These are phyloP conservation scores for Leiothrix lutea DNA, from an alignment of 2,113 vertebrate genomes.

Conservation along the genomic window DNA sequence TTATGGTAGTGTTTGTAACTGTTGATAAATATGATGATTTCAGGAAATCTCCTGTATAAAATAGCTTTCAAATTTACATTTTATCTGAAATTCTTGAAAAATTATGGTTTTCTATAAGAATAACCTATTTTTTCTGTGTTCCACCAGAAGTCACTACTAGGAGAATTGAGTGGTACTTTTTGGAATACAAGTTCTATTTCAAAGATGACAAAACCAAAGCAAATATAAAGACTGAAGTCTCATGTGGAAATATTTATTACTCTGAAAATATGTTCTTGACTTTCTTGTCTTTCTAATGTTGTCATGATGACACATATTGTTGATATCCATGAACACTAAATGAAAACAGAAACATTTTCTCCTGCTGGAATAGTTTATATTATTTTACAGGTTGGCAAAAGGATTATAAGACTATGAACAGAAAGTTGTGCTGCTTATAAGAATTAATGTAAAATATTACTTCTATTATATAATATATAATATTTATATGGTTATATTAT, in stretches of 20 bases:
- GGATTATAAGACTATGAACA: neutral
- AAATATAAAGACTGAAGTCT: neutral
- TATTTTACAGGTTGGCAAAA: rapidly evolving
- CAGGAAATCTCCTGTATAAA: neutral
- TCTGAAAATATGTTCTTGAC: neutral
- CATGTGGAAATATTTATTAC: neutral
- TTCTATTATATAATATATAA: neutral
- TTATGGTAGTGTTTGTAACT: neutral
- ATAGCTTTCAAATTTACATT: neutral
- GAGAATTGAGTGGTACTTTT: rapidly evolving
- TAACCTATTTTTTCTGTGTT: neutral
- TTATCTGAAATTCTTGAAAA: neutral
- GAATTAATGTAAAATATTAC: neutral
- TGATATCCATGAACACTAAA: neutral
- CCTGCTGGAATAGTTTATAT: rapidly evolving
- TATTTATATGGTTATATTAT: neutral
- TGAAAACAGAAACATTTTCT: neutral
- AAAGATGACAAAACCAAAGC: neutral
- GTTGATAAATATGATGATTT: neutral
- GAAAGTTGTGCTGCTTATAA: neutral
- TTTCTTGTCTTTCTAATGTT: neutral
- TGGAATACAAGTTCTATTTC: neutral
- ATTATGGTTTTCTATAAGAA: neutral
- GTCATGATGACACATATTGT: neutral
- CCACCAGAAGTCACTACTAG: neutral